A percentile compares a stretch with the other conserved stretches of the same genome.
Evolutionary conservation across 1,140 invertebrate genomes (phyloP).

Genomic region (Conus ventricosus): DNA sequence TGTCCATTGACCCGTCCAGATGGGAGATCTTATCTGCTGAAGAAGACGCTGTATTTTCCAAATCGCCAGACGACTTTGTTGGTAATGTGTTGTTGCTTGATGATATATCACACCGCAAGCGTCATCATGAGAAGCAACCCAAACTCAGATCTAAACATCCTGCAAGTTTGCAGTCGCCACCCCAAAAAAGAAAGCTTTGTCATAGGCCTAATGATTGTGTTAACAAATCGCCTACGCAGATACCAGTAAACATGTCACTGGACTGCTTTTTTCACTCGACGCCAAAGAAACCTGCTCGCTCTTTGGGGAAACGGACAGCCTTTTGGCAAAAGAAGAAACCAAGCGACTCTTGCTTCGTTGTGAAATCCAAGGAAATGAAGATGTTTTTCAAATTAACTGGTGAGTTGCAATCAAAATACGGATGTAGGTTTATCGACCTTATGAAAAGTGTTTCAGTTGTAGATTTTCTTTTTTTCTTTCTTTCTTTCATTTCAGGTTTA

Average conservation of each 20-base stretch:
- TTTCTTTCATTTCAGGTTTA: too few relatives aligned
- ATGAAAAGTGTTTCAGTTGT: too few relatives aligned
- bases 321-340: constrained; percentile 36
- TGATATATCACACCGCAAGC: neutral
- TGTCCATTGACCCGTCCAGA: constrained; percentile 3
- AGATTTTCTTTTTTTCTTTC: too few relatives aligned
- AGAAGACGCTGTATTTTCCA: neutral
- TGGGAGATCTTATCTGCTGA: neutral
- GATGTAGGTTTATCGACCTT: too few relatives aligned
- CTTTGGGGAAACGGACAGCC: neutral
- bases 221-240: neutral
- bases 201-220: neutral
- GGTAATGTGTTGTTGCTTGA: neutral
- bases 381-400: constrained; percentile 61
- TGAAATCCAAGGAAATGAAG: constrained; percentile 66
- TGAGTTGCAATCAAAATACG: neutral
- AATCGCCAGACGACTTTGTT: constrained; percentile 17
- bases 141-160: constrained; percentile 12
- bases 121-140: neutral
- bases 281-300: neutral
- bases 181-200: constrained; percentile 19
- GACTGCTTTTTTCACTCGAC: constrained; percentile 27
- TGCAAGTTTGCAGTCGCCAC: constrained; percentile 14
- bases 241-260: neutral
- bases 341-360: constrained; percentile 57